Conservation (phyloP, 2,113 vertebrate genomes). For the Thalassoma bifasciatum region DNA sequence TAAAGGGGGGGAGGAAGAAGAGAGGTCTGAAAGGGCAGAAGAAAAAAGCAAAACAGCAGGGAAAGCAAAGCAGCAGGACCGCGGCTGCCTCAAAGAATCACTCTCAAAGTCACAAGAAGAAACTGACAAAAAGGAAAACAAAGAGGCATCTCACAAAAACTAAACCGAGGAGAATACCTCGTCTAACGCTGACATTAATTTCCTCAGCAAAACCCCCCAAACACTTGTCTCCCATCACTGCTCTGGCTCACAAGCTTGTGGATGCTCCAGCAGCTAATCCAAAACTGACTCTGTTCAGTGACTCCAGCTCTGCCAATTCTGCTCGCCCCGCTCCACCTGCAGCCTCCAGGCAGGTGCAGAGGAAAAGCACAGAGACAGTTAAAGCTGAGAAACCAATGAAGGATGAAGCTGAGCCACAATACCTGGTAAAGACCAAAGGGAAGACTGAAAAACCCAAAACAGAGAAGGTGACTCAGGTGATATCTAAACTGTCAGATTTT, state of each 20-base stretch:
- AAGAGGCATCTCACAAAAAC: slow-evolving; percentile 17
- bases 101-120: slow-evolving; percentile 47
- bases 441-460: not conserved
- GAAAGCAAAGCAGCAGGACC: slow-evolving; percentile 34
- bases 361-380: not conserved
- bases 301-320: not conserved
- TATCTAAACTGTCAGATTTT: slow-evolving; percentile 63
- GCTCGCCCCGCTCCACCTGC: not conserved
- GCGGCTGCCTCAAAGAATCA: not conserved
- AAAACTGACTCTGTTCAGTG: slow-evolving; percentile 5
- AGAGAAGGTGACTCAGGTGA: not conserved
- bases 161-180: slow-evolving; percentile 63
- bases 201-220: slow-evolving; percentile 57
- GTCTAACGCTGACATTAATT: slow-evolving; percentile 62
- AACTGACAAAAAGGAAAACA: slow-evolving; percentile 44
- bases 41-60: slow-evolving; percentile 21
- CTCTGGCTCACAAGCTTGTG: slow-evolving; percentile 60
- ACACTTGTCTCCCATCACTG: slow-evolving; percentile 55
- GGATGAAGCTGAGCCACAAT: not conserved
- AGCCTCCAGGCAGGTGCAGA: slow-evolving; percentile 17
- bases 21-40: slow-evolving; percentile 43
- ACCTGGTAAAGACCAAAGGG: not conserved
- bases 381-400: not conserved
- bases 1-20: slow-evolving; percentile 25
- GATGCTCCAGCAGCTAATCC: not conserved